phyloP scores from a whole-genome alignment of 1,140 invertebrate species.

The Harpegnathos saltator region DNA sequence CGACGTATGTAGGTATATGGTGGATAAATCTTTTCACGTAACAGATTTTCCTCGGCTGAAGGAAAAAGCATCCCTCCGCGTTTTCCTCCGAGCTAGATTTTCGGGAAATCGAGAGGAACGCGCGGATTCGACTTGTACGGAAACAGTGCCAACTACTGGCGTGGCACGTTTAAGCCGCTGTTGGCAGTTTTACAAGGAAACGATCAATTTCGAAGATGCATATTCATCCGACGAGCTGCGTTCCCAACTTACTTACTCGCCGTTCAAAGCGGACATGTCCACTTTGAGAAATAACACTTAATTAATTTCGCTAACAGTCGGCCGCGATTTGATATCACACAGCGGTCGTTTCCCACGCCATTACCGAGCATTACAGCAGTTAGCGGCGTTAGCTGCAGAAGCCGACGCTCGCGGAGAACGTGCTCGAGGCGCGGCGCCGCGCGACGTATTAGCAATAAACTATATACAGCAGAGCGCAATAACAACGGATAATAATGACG shows the following conservation, averaged over 20 bases:
- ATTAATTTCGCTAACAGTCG: constrained; percentile 54
- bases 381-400: constrained; percentile 44
- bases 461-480: constrained; percentile 53
- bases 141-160: too few relatives aligned
- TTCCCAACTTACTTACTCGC: not conserved
- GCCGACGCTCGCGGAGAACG: constrained; percentile 46
- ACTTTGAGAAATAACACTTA: constrained; percentile 48
- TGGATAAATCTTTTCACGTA: not conserved
- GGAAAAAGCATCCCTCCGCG: too few relatives aligned
- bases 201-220: not conserved
- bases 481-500: constrained; percentile 59
- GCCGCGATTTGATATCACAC: constrained; percentile 16
- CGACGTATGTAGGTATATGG: too few relatives aligned
- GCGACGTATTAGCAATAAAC: constrained; percentile 55
- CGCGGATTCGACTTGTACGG: not conserved
- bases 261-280: constrained; percentile 3
- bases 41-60: not conserved
- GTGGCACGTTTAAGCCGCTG: not conserved
- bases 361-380: constrained; percentile 57
- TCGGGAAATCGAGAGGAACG: not conserved
- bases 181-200: not conserved
- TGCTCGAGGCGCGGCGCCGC: constrained; percentile 31
- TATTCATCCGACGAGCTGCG: not conserved
- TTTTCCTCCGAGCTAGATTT: not conserved
- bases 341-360: constrained; percentile 34